Evolutionary conservation across 2,888 invertebrate species (phyloP).

Genomic region (Antheraea assamensis): DNA sequence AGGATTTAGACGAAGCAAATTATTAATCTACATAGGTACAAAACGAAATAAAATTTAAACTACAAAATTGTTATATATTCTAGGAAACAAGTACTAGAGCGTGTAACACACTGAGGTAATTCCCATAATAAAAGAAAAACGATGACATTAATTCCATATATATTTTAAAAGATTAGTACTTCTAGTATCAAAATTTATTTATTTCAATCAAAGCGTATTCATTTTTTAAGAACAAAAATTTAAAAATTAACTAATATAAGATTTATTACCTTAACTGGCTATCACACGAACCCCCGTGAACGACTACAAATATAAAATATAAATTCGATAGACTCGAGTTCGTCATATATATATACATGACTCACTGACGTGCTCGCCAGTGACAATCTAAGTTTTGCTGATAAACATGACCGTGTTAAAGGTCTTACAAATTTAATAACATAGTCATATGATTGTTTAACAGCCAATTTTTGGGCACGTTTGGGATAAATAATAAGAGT

Average conservation of each 20-base stretch:
- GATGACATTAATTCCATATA: too few species aligned
- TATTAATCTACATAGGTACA: too few species aligned
- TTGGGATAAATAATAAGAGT: too few species aligned
- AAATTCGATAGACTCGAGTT: not conserved
- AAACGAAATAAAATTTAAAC: too few species aligned
- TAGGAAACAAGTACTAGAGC: too few species aligned
- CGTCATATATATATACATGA: slow-evolving; percentile 1
- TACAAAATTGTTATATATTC: too few species aligned
- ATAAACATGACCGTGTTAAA: slow-evolving; percentile 3
- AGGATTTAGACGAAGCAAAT: not conserved
- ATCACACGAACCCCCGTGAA: not conserved
- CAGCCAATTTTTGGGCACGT: not conserved
- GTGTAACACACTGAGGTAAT: too few species aligned
- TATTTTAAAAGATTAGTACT: too few species aligned
- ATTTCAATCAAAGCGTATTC: not conserved
- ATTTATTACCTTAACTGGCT: not conserved
- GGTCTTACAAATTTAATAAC: slow-evolving; percentile 9
- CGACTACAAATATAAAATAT: not conserved
- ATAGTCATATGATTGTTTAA: not conserved
- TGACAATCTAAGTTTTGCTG: not conserved
- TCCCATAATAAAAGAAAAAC: too few species aligned
- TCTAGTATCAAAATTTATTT: too few species aligned
- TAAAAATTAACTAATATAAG: not conserved
- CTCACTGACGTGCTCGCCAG: not conserved
- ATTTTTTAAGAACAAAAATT: not conserved